These are phyloP conservation scores for Sinopyrophorus schimmeli DNA, from an alignment of 2,888 invertebrate genomes.

Conservation along the genomic window DNA sequence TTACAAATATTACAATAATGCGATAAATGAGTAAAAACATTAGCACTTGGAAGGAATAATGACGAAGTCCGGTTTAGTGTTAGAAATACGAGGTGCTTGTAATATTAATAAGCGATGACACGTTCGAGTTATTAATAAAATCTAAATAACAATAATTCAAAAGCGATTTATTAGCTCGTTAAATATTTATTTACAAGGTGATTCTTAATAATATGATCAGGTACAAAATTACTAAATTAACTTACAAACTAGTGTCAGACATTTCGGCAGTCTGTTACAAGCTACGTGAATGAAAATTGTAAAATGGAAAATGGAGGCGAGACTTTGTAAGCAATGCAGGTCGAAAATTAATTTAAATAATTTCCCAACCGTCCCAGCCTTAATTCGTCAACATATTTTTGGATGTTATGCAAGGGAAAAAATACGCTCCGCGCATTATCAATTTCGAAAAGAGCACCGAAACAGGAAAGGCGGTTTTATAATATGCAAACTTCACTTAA, in stretches of 20 bases:
- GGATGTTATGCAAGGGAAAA: conserved; percentile 34
- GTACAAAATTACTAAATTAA: conserved; percentile 25
- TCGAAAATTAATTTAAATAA: conserved; percentile 13
- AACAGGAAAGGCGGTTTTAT: conserved; percentile 44
- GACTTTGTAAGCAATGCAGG: conserved; percentile 9
- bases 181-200: conserved; percentile 19
- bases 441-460: conserved; percentile 26
- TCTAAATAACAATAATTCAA: too few relatives aligned
- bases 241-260: conserved; percentile 7
- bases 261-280: conserved; percentile 7
- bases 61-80: too few relatives aligned
- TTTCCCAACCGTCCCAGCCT: conserved; percentile 5
- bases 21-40: too few relatives aligned
- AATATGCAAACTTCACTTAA: conserved; percentile 44
- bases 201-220: conserved; percentile 23
- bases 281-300: background rate
- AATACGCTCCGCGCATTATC: conserved; percentile 35
- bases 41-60: too few relatives aligned
- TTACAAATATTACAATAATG: too few relatives aligned
- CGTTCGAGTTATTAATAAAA: too few relatives aligned
- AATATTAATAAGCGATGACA: too few relatives aligned
- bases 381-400: conserved; percentile 33
- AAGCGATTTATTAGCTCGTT: conserved; percentile 4
- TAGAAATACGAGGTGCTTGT: too few relatives aligned
- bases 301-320: background rate